Evolutionary conservation across 2,113 vertebrate genomes (phyloP).

Genomic region (Ceyx cyanopectus): DNA sequence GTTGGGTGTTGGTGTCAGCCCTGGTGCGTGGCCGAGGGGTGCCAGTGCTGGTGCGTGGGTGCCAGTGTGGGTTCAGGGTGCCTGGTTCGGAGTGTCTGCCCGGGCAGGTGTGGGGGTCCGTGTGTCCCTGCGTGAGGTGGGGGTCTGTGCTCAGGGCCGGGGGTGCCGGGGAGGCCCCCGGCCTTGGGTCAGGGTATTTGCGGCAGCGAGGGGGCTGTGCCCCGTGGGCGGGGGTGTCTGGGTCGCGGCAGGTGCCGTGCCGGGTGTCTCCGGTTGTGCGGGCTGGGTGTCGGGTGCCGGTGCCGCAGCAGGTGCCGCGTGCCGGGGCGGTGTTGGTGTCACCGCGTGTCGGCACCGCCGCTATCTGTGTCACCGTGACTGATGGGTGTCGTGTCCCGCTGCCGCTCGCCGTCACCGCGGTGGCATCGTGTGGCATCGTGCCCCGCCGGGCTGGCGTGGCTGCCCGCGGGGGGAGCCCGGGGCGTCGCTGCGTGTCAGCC

Average conservation of each 20-base stretch:
- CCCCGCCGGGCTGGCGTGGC: neutral
- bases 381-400: neutral
- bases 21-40: neutral
- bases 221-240: neutral
- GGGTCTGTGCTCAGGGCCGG: neutral
- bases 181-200: neutral
- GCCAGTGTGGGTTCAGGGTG: neutral
- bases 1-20: neutral
- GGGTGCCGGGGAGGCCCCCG: neutral
- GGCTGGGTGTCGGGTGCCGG: neutral
- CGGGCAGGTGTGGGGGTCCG: neutral
- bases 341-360: neutral
- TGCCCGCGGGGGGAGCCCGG: neutral
- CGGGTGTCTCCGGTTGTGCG: neutral
- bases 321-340: neutral
- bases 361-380: conserved; percentile 18
- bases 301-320: neutral
- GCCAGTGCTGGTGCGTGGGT: neutral
- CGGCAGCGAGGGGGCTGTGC: neutral
- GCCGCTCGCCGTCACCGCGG: neutral
- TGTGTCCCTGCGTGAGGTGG: neutral
- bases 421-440: neutral
- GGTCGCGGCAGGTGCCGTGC: neutral
- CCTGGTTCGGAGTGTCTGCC: neutral
- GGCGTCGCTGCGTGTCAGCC: neutral